Evolutionary conservation across 2,888 invertebrate species (phyloP).

Genomic region (Pyralis farinalis): DNA sequence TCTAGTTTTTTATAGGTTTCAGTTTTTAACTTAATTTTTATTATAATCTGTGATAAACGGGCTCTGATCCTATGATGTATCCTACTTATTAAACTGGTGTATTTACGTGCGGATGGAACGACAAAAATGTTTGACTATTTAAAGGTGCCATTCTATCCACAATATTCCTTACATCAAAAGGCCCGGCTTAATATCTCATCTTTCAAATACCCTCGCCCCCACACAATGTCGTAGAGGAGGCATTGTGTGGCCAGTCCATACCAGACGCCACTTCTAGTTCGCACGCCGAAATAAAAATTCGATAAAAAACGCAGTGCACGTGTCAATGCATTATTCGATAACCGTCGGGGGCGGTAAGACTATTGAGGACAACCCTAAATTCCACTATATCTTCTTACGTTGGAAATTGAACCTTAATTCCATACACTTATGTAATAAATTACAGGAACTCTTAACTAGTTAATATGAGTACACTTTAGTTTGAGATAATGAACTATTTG

Average conservation of each 20-base stretch:
- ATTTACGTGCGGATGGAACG: too few relatives aligned
- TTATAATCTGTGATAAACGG: too few relatives aligned
- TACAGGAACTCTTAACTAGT: too few relatives aligned
- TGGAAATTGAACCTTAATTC: slow-evolving; percentile 21
- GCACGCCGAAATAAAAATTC: slow-evolving; percentile 65
- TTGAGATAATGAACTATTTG: not conserved
- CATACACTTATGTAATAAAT: slow-evolving; percentile 13
- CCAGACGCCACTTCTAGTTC: slow-evolving; percentile 70
- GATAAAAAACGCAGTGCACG: slow-evolving; percentile 71
- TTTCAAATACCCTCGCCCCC: slow-evolving; percentile 6
- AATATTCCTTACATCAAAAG: too few relatives aligned
- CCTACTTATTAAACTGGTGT: too few relatives aligned
- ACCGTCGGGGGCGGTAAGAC: slow-evolving; percentile 76
- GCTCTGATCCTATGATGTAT: too few relatives aligned
- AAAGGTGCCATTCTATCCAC: too few relatives aligned
- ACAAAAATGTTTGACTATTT: too few relatives aligned
- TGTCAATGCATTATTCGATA: slow-evolving; percentile 75
- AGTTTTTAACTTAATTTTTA: too few relatives aligned
- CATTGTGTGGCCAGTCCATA: slow-evolving; percentile 54
- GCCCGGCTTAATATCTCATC: not conserved
- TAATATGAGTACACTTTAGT: not conserved
- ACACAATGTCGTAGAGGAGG: slow-evolving; percentile 6
- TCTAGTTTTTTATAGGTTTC: too few relatives aligned
- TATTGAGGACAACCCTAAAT: slow-evolving; percentile 67
- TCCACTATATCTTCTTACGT: slow-evolving; percentile 26